These are phyloP conservation scores for Zygogramma bicolorata DNA, from an alignment of 2,888 invertebrate genomes.

Conservation along the genomic window DNA sequence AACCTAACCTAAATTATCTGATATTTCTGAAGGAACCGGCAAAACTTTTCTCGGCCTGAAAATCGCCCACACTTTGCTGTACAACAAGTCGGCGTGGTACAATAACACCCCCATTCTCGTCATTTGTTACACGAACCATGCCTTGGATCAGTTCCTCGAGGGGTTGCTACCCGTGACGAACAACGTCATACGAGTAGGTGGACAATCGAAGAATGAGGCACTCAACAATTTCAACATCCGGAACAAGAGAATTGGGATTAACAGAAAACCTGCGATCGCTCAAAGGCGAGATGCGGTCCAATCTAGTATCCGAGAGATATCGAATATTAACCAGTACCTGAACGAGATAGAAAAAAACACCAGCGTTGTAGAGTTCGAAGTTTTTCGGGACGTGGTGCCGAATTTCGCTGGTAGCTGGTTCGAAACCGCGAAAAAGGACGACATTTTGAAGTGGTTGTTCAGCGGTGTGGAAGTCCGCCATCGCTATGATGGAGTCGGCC, in stretches of 20 bases:
- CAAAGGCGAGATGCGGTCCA: conserved; percentile 33
- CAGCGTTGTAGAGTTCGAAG: conserved; percentile 53
- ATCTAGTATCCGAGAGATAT: conserved; percentile 24
- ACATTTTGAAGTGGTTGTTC: conserved; percentile 52
- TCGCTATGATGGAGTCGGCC: background rate
- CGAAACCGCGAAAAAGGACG: conserved; percentile 35
- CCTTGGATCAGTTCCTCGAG: conserved; percentile 87
- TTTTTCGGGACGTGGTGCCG: conserved; percentile 50
- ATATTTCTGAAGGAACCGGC: conserved; percentile 73
- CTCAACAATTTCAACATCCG: conserved; percentile 66
- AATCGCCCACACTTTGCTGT: conserved; percentile 76
- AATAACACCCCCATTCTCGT: conserved; percentile 75
- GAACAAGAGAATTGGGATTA: conserved; percentile 1
- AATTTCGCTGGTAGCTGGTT: conserved; percentile 63
- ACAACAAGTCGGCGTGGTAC: conserved; percentile 68
- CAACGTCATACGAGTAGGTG: conserved; percentile 47
- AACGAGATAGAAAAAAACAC: conserved; percentile 60
- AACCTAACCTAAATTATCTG: background rate
- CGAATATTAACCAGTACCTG: conserved; percentile 39
- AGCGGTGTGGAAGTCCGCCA: conserved; percentile 7
- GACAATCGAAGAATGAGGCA: conserved; percentile 73
- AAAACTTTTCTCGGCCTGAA: conserved; percentile 86
- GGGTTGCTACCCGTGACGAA: conserved; percentile 66
- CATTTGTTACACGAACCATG: conserved; percentile 88
- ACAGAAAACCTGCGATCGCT: conserved; percentile 26